These are phyloP conservation scores for Jaculus jaculus DNA, from an alignment of 2,113 vertebrate genomes.

Conservation along the genomic window DNA sequence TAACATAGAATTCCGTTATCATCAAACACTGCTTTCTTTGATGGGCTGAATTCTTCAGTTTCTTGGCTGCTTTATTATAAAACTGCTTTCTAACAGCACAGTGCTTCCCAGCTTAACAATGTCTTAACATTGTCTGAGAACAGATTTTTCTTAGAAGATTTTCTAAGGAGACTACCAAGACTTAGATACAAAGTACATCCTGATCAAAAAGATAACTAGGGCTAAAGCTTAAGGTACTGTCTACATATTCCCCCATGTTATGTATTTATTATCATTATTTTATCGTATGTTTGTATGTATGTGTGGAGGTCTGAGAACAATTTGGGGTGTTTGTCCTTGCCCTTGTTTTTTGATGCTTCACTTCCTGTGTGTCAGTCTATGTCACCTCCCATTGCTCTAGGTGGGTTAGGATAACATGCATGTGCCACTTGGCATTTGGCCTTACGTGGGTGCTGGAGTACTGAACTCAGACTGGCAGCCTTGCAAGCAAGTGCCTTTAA, in stretches of 20 bases:
- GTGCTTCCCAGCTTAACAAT: not conserved
- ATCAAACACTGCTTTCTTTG: not conserved
- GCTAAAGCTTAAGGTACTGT: not conserved
- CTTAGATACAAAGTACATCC: slow-evolving; percentile 15
- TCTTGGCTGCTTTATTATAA: slow-evolving; percentile 14
- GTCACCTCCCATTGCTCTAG: too few relatives aligned
- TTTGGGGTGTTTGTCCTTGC: too few relatives aligned
- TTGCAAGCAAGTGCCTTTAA: too few relatives aligned
- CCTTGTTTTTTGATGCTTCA: too few relatives aligned
- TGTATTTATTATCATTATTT: not conserved
- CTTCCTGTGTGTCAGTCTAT: too few relatives aligned
- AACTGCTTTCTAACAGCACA: slow-evolving; percentile 17
- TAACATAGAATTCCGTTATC: not conserved
- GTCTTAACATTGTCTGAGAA: slow-evolving; percentile 9
- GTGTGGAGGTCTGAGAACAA: too few relatives aligned
- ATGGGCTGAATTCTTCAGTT: slow-evolving; percentile 11
- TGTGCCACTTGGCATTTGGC: too few relatives aligned
- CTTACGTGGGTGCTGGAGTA: too few relatives aligned
- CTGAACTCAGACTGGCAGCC: too few relatives aligned
- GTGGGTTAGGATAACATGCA: too few relatives aligned
- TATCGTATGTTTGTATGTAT: not conserved
- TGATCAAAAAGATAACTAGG: not conserved
- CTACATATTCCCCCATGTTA: not conserved
- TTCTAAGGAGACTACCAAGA: slow-evolving; percentile 3
- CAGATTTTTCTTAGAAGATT: slow-evolving; percentile 21